phyloP scores from a whole-genome alignment of 2,797 vertebrate species.

The Poeciliopsis presidionis region DNA sequence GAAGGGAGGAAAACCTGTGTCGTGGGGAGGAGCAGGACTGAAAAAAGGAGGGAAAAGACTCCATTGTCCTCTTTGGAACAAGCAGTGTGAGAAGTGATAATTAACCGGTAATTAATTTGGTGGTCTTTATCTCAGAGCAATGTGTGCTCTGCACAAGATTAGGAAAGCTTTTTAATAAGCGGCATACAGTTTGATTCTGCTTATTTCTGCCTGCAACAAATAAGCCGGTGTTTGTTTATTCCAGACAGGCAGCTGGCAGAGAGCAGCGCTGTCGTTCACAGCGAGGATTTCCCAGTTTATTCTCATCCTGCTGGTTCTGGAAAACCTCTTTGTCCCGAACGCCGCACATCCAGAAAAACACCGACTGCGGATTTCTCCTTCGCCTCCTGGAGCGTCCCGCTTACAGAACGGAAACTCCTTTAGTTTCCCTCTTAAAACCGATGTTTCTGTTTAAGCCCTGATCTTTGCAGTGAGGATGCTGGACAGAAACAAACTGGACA shows the following conservation, averaged over 20 bases:
- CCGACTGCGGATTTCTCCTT: slow-evolving; percentile 33
- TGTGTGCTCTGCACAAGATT: slow-evolving; percentile 76
- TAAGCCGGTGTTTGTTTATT: slow-evolving; percentile 72
- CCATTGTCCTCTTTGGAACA: slow-evolving; percentile 70
- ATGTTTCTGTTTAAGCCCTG: neutral
- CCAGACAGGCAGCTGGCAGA: slow-evolving; percentile 66
- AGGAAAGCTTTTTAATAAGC: slow-evolving; percentile 74
- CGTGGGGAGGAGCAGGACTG: slow-evolving; percentile 50
- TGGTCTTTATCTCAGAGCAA: slow-evolving; percentile 76
- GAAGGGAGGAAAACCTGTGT: slow-evolving; percentile 58
- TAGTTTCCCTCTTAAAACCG: neutral
- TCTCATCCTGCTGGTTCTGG: slow-evolving; percentile 31
- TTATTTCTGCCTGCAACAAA: slow-evolving; percentile 73
- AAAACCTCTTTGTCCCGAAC: slow-evolving; percentile 20
- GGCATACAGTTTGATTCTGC: slow-evolving; percentile 69
- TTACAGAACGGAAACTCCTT: neutral
- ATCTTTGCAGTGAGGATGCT: neutral
- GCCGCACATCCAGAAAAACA: slow-evolving; percentile 38
- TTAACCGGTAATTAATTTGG: slow-evolving; percentile 82
- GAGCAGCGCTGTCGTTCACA: slow-evolving; percentile 55
- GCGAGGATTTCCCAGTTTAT: slow-evolving; percentile 55
- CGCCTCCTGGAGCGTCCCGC: slow-evolving; percentile 8
- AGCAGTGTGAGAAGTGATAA: slow-evolving; percentile 77
- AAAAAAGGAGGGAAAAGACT: slow-evolving; percentile 45
- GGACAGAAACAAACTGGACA: neutral